Conservation (phyloP, 2,113 vertebrate genomes). For the Syngnathoides biaculeatus region DNA sequence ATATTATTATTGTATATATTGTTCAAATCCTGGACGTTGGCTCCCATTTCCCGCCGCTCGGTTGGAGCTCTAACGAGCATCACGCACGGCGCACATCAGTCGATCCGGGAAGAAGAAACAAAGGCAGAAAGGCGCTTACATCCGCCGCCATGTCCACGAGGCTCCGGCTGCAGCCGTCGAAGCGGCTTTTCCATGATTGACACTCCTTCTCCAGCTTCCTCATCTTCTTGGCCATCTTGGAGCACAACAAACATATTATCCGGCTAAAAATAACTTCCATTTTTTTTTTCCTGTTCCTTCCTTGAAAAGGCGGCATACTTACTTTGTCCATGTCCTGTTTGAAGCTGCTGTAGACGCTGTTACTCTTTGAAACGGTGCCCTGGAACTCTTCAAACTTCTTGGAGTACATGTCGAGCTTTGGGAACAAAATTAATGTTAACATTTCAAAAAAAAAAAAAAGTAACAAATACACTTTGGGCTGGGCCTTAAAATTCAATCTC, state of each 20-base stretch:
- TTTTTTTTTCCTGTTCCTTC: background rate
- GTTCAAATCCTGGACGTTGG: too few species aligned
- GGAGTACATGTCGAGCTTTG: conserved; percentile 89
- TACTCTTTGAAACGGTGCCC: conserved; percentile 91
- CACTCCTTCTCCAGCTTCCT: conserved; percentile 96
- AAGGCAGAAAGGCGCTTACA: conserved; percentile 68
- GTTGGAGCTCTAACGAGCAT: background rate
- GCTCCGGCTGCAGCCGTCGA: conserved; percentile 92
- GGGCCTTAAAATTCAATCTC: too few species aligned
- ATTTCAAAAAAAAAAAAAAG: conserved; percentile 9
- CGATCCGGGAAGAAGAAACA: background rate
- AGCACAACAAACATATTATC: conserved; percentile 22
- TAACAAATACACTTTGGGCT: background rate
- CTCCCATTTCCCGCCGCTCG: background rate
- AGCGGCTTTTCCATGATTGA: conserved; percentile 89
- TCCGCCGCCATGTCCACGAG: conserved; percentile 95
- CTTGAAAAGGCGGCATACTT: conserved; percentile 3
- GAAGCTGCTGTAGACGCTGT: conserved; percentile 89
- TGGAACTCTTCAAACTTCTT: conserved; percentile 98
- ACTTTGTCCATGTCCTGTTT: conserved; percentile 99
- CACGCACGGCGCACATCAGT: background rate
- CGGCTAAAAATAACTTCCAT: conserved; percentile 28
- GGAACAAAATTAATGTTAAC: conserved; percentile 7
- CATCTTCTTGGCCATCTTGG: conserved; percentile 96
- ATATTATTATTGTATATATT: too few species aligned